Evolutionary conservation across 1,140 invertebrate genomes (phyloP), one percentile per base, ranked within the genome.

Genomic region (Drosophila ercepeae): DNA sequence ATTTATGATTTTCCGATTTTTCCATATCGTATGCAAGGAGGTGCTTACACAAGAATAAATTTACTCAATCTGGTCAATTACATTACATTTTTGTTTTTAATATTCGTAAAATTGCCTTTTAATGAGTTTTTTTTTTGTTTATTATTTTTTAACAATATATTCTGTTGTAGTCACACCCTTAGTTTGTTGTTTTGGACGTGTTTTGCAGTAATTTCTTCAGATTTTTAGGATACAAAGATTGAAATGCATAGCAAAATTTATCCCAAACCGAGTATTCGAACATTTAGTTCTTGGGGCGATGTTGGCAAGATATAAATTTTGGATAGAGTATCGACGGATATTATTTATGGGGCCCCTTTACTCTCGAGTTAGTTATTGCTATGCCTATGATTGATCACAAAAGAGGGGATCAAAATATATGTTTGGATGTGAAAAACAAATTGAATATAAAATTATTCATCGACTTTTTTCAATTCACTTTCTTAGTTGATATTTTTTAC

Each of bases 171-270:
- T n/a, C 21, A 53, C 42, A 13, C 3, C 41, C 19, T 49, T 39
- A 14, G 9, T 19, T 36, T 58, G 19, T 50, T 23, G 23, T 21
- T 32, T 42, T 67, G 63, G 63, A 67, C 63, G 63, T 64, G 25
- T n/a, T 59, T 51, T 65, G 29, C 13, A 25, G 27, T 19, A 8
- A 4, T 36, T 41, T 48, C 7, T n/a, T 14, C 45, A 21, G 3
- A 11, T 60, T 61, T 49, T 16, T 19, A 11, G 29, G 60, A 27
- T 64, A 23, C 11, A 42, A 32, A 27, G 58, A 19, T 65, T 49
- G 48, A 64, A 65, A 50, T 64, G 59, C 59, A 51, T 67, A 65
- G 46, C 36, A 65, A 13, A 65, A 51, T 51, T 44, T 51, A 32
- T 59, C n/a, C 64, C n/a, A 18, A 59, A 67, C 25, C 9, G 23